Conservation (phyloP, 53 echinoderm and acorn worm species). For the Zoroaster sp. region DNA sequence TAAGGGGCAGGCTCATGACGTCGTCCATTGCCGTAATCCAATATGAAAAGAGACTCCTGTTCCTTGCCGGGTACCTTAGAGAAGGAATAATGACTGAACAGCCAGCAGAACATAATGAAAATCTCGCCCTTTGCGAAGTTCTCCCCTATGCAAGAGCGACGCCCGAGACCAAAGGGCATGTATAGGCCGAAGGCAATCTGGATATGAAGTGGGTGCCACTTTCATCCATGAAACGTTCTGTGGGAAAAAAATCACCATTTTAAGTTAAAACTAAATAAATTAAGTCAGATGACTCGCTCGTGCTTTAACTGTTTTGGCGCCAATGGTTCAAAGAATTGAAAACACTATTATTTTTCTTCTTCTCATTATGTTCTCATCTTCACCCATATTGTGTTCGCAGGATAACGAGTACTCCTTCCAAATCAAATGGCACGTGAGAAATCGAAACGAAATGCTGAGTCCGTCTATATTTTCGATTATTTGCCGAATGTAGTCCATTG, state of each 20-base stretch:
- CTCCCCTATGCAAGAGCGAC: slow-evolving; percentile 82
- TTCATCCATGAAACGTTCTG: slow-evolving; percentile 81
- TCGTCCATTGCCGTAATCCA: neutral
- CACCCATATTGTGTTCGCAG: too few species aligned
- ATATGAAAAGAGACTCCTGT: neutral
- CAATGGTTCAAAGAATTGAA: neutral
- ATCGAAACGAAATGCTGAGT: too few species aligned
- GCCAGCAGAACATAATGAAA: slow-evolving; percentile 73
- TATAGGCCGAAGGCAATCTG: slow-evolving; percentile 65
- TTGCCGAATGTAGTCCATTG: too few species aligned
- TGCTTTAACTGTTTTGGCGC: too few species aligned
- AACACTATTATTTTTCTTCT: too few species aligned
- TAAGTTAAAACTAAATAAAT: too few species aligned
- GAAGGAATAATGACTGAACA: slow-evolving; percentile 72
- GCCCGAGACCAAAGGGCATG: slow-evolving; percentile 72
- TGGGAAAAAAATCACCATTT: neutral
- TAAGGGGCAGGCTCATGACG: slow-evolving; percentile 4
- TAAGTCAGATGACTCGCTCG: too few species aligned
- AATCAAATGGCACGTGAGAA: too few species aligned
- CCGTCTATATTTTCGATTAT: too few species aligned
- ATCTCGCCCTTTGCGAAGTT: slow-evolving; percentile 79
- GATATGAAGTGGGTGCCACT: neutral
- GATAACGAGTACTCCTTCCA: too few species aligned
- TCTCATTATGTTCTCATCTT: too few species aligned
- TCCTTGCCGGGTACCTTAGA: slow-evolving; percentile 65